phyloP scores from a whole-genome alignment of 2,797 vertebrate genomes.

The Alauda arvensis region DNA sequence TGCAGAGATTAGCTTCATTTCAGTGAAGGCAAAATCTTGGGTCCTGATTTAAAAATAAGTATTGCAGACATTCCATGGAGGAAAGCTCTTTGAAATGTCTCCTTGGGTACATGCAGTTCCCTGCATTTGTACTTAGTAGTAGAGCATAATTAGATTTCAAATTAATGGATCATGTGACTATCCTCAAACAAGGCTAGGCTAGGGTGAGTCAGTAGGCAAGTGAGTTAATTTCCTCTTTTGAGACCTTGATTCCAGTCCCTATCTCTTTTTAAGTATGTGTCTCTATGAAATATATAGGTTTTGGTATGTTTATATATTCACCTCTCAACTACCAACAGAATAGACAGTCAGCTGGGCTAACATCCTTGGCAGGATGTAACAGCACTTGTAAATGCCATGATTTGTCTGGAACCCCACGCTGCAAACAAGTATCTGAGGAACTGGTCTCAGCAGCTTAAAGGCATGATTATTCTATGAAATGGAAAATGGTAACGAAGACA shows the following conservation, averaged over 20 bases:
- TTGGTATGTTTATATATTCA: background rate
- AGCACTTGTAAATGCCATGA: background rate
- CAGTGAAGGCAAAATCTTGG: conserved; percentile 54
- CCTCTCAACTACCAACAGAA: background rate
- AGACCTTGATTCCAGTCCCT: conserved; percentile 5
- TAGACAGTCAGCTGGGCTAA: background rate
- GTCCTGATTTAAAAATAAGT: conserved; percentile 66
- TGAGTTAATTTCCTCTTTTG: conserved; percentile 6
- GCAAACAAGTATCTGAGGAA: background rate
- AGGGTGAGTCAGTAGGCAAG: conserved; percentile 49
- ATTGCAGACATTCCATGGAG: conserved; percentile 58
- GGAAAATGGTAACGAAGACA: conserved; percentile 27
- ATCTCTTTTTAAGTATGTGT: background rate
- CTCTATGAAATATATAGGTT: background rate
- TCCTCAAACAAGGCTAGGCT: conserved; percentile 42
- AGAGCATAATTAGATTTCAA: conserved; percentile 59
- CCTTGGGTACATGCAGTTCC: conserved; percentile 55
- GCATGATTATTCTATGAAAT: conserved; percentile 25
- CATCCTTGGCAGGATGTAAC: background rate
- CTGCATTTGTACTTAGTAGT: conserved; percentile 53
- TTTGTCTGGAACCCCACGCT: background rate
- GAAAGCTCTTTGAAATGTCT: conserved; percentile 55
- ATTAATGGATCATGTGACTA: conserved; percentile 45
- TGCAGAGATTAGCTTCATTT: conserved; percentile 51
- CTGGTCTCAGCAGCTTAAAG: conserved; percentile 16